These are phyloP conservation scores for Pemphredon lugubris DNA, from an alignment of 2,888 invertebrate species.

Conservation along the genomic window DNA sequence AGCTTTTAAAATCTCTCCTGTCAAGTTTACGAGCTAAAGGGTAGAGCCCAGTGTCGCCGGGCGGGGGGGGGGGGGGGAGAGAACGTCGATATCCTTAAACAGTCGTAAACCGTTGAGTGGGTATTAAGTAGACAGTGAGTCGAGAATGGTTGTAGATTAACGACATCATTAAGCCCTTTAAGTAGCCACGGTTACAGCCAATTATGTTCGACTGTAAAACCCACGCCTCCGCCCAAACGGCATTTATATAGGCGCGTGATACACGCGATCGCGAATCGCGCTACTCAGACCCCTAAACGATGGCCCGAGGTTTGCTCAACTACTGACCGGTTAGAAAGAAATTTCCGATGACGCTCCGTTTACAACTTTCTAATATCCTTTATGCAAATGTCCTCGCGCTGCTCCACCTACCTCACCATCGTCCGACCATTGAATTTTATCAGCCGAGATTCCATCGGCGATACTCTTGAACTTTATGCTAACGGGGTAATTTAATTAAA, in stretches of 20 bases:
- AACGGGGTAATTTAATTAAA: slow-evolving; percentile 20
- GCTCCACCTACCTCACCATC: too few relatives aligned
- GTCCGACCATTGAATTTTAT: slow-evolving; percentile 15
- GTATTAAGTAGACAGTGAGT: slow-evolving; percentile 55
- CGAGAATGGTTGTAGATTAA: slow-evolving; percentile 62
- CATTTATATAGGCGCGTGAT: slow-evolving; percentile 44
- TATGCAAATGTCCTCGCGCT: neutral
- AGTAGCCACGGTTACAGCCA: slow-evolving; percentile 62
- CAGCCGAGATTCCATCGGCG: neutral
- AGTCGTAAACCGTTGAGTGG: slow-evolving; percentile 60
- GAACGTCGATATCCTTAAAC: slow-evolving; percentile 51
- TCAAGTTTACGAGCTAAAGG: slow-evolving; percentile 45
- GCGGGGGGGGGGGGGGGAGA: too few relatives aligned
- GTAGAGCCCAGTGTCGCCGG: slow-evolving; percentile 3
- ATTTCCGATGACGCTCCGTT: neutral
- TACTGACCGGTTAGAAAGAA: slow-evolving; percentile 1
- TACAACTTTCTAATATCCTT: slow-evolving; percentile 13
- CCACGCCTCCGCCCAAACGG: slow-evolving; percentile 40
- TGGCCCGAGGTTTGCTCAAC: too few relatives aligned
- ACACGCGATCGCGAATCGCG: neutral
- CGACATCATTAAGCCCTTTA: slow-evolving; percentile 64
- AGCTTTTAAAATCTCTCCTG: slow-evolving; percentile 28
- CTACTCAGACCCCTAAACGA: neutral
- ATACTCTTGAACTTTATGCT: neutral
- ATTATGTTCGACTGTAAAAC: slow-evolving; percentile 65